Evolutionary conservation across 2,113 vertebrate species (phyloP), one percentile per base, ranked within the genome.

Genomic region (Apteryx mantelli): DNA sequence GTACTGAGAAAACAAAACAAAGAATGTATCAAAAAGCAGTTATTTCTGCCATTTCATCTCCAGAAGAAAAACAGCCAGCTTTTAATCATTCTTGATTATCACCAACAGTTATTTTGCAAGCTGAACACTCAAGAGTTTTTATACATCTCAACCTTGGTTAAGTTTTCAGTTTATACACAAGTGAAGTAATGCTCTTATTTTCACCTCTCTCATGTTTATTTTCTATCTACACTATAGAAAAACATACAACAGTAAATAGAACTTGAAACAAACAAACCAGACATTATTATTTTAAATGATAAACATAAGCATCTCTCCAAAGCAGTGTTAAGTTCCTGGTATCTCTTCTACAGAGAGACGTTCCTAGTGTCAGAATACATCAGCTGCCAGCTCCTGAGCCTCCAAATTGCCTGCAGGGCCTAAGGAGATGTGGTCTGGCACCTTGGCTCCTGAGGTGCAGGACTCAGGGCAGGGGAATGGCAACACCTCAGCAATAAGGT

Each of bases 1-100:
- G 98, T 96, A 91, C 99, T 99, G 95, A 96, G 98, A 97, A 97
- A 97, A 94, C 32, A 96, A 96, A 32, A 22, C 20, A 87, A 90
- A 86, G 24, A 50, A 92, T 20, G 26, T 24, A 69, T 87, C 4
- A 87, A 63, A 79, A 28, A 16, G 9, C 48, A 86, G 69, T 46
- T 81, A 76, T 46, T 96, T 93, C 68, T 92, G 61, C 34, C 21
- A 60, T 77, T 91, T 86, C 7, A 75, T 7, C 24, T 89, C 63
- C 60, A 63, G 71, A 86, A 83, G 32, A 44, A 76, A 68, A 77
- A 17, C 46, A 87, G 19, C 3, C 38, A 76, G 20, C 16, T 81
- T 34, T 81, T 89, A 58, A 86, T 74, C 30, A 61, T 74, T 89
- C 55, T 34, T 87, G 17, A 70, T 77, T 80, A 82, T 42, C 22